Conservation (phyloP, 2,797 vertebrate genomes). For the Oophaga sylvatica region DNA sequence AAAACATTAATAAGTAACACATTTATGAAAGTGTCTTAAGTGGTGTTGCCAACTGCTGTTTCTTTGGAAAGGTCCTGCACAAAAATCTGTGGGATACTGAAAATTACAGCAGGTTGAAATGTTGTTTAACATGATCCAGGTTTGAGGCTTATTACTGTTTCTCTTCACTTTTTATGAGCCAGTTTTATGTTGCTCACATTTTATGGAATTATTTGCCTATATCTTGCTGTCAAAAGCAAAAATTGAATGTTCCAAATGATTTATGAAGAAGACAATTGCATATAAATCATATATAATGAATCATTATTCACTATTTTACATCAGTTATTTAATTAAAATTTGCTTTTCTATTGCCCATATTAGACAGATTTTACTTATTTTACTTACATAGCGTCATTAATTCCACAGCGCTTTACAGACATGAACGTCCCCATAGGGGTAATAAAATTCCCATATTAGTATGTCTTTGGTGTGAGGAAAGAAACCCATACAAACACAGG, state of each 20-base stretch:
- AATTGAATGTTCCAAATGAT: background rate
- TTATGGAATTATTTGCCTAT: background rate
- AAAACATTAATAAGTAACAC: constrained; percentile 42
- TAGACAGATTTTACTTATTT: too few species aligned
- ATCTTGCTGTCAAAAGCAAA: background rate
- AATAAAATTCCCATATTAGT: too few species aligned
- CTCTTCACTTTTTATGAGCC: constrained; percentile 33
- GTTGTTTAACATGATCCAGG: constrained; percentile 52
- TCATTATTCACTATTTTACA: background rate
- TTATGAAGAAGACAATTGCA: background rate
- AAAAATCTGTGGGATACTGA: constrained; percentile 49
- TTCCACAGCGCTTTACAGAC: too few species aligned
- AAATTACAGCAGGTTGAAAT: constrained; percentile 37
- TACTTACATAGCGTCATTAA: too few species aligned
- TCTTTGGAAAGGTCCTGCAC: constrained; percentile 50
- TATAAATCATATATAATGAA: background rate
- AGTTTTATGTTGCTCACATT: constrained; percentile 3
- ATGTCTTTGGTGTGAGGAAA: too few species aligned
- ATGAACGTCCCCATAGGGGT: too few species aligned
- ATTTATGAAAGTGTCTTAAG: constrained; percentile 52
- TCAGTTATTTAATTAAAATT: background rate
- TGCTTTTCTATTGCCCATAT: background rate
- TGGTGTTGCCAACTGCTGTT: constrained; percentile 56
- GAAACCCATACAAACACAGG: too few species aligned
- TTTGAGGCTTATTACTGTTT: constrained; percentile 42